These are phyloP conservation scores for Heteromormyrus szaboi DNA, from an alignment of 2,797 vertebrate genomes.

Conservation along the genomic window DNA sequence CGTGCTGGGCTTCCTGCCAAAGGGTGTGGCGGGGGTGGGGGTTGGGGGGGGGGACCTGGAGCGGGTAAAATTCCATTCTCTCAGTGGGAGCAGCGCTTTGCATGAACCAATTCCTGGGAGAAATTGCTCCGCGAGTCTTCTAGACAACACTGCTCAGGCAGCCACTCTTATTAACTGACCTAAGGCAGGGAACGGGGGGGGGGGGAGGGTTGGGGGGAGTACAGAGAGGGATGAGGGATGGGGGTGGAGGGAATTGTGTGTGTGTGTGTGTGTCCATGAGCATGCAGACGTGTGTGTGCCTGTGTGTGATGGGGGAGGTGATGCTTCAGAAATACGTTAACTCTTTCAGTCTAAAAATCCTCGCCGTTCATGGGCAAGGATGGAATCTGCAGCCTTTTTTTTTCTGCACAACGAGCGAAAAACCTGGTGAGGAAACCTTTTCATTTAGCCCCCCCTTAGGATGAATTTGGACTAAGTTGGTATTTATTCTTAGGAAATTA, in stretches of 20 bases:
- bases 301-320: background rate
- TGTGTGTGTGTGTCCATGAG: constrained; percentile 1
- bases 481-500: background rate
- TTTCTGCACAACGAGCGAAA: background rate
- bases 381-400: background rate
- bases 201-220: constrained; percentile 17
- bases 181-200: constrained; percentile 25
- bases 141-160: constrained; percentile 54
- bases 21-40: constrained; percentile 58
- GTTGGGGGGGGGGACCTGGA: constrained; percentile 60
- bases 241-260: background rate
- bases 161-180: constrained; percentile 57
- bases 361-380: background rate
- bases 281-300: background rate
- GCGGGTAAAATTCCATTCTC: constrained; percentile 72
- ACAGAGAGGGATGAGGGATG: constrained; percentile 24
- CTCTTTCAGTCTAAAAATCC: constrained; percentile 13
- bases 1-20: constrained; percentile 24
- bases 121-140: constrained; percentile 58
- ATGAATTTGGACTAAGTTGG: constrained; percentile 1
- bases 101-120: constrained; percentile 66
- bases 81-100: constrained; percentile 64
- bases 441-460: background rate
- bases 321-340: constrained; percentile 29
- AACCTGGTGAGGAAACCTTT: background rate